Conservation (phyloP, 2,797 vertebrate genomes). For the Acestrorhynchus altus region DNA sequence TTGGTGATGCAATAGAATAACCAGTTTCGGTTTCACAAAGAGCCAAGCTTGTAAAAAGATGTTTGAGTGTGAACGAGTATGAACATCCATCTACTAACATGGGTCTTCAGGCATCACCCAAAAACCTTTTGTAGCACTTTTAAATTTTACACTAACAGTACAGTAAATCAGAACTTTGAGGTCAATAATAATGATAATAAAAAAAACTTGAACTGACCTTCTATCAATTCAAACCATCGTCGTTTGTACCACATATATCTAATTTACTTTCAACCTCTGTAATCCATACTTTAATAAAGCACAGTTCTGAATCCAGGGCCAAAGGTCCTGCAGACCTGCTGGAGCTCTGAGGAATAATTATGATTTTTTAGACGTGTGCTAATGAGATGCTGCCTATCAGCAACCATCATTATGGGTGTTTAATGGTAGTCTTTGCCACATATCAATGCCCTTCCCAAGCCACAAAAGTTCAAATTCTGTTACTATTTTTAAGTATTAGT, state of each 20-base stretch:
- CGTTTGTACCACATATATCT: neutral
- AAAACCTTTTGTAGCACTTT: no score
- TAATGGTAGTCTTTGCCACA: slow-evolving; percentile 78
- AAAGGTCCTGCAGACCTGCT: slow-evolving; percentile 2
- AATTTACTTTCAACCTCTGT: neutral
- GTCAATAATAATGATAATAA: no score
- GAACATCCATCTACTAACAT: no score
- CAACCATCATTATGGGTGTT: slow-evolving; percentile 73
- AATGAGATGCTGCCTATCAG: slow-evolving; percentile 14
- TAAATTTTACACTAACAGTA: no score
- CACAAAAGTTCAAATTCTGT: slow-evolving; percentile 84
- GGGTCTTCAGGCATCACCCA: no score
- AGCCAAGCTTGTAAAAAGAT: no score
- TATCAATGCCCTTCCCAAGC: slow-evolving; percentile 77
- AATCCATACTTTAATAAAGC: slow-evolving; percentile 12
- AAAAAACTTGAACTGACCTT: no score
- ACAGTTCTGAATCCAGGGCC: neutral
- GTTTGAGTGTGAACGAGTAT: no score
- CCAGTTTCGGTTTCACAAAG: no score
- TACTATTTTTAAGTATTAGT: slow-evolving; percentile 88
- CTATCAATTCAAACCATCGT: no score
- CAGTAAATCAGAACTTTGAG: no score
- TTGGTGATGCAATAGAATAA: no score
- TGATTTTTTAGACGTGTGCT: neutral
- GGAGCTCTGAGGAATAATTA: neutral